Evolutionary conservation across 2,113 vertebrate species (phyloP), one percentile per base, ranked within the genome.

Genomic region (Phylloscopus trochiloides): DNA sequence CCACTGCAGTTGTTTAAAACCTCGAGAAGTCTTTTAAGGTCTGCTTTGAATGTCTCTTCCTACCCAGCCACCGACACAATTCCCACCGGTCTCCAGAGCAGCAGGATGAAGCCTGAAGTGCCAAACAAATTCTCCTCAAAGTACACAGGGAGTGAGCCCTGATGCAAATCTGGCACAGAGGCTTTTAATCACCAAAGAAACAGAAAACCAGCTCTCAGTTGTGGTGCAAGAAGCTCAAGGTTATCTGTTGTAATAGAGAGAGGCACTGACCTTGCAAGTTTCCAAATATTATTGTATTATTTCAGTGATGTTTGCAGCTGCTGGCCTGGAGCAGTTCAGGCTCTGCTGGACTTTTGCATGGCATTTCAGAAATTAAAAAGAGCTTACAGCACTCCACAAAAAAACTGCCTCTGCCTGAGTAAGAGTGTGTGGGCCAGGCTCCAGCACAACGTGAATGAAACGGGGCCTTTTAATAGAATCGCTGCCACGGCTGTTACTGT

Each of bases 401-500:
- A 84, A 84, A 75, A 6, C 51, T 74, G 80, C 80, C 62, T 93
- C 78, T 86, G 74, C 79, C 66, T 81, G 67, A 92, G 86, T 24
- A 74, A 88, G 73, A 91, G 75, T 0, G 68, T 65, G 96, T 92
- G 88, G 97, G 97, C 94, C 86, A 45, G 38, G 73, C 74, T 94
- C 91, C 97, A 96, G 91, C 62, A 2, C 55, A 68, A 67, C 1
- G 32, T 87, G 83, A 95, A 92, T 83, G 89, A 93, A 95, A 88
- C 1, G 0, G 55, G 61, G 91, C 45, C 92, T 95, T 95, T 95
- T 93, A 95, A 95, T 91, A 97, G 96, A 75, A 93, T 91, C 4
- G 6, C 92, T 93, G 88, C 82, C 91, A 82, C 6, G 50, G 50
- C 86, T 93, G 97, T 97, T 97, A 81, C 97, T 94, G 96, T 96